Conservation (phyloP, 2,888 invertebrate genomes). For the Spilarctia lutea region DNA sequence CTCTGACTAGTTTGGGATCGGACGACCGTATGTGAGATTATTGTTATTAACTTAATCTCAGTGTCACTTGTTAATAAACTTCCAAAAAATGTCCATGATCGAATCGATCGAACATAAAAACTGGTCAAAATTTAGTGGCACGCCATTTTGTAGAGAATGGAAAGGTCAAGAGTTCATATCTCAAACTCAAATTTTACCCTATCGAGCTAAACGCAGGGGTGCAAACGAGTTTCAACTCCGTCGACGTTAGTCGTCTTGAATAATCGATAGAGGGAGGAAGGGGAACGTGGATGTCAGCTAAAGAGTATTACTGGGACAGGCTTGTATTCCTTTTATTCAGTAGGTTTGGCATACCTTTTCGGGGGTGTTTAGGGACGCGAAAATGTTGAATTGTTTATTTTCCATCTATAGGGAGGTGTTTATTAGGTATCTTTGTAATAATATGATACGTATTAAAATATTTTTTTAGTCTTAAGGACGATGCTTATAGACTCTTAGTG, state of each 20-base stretch:
- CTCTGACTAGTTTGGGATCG: too few species aligned
- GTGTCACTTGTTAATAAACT: neutral
- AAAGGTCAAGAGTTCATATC: conserved; percentile 24
- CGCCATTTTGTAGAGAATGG: conserved; percentile 5
- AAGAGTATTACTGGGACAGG: neutral
- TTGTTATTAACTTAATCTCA: neutral
- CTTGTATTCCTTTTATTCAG: neutral
- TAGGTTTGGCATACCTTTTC: neutral
- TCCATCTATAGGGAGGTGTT: neutral
- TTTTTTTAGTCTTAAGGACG: too few species aligned
- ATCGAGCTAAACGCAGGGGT: conserved; percentile 9
- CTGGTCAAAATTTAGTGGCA: neutral
- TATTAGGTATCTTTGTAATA: neutral
- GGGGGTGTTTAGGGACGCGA: neutral
- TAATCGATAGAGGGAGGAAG: conserved; percentile 8
- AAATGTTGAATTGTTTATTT: neutral
- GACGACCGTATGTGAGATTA: neutral
- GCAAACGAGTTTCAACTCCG: conserved; percentile 13
- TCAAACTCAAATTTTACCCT: conserved; percentile 8
- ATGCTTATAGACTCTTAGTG: neutral
- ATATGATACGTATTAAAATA: too few species aligned
- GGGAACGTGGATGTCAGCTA: neutral
- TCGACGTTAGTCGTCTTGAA: neutral
- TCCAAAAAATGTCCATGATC: neutral
- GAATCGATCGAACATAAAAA: neutral